A percentile compares a stretch with the other conserved stretches of the same genome.
Evolutionary conservation across 1,140 invertebrate species (phyloP).

Genomic region (Spodoptera frugiperda): DNA sequence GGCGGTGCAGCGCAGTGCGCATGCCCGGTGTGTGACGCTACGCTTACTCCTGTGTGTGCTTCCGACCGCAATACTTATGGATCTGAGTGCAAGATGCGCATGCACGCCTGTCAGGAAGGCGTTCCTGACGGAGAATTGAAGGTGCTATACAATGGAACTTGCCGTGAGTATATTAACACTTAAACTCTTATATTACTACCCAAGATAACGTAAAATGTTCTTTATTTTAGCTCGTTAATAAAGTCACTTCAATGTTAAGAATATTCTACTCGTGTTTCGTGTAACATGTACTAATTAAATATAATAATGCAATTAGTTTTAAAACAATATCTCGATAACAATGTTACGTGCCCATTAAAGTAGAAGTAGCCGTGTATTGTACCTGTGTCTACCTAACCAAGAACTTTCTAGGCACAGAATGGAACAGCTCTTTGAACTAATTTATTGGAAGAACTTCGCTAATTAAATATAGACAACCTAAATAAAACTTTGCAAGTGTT

Average conservation of each 20-base stretch:
- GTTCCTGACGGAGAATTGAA: conserved; percentile 70
- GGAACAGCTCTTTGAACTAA: conserved; percentile 16
- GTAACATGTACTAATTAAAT: no score
- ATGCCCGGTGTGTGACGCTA: conserved; percentile 93
- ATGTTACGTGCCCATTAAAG: neutral
- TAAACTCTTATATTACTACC: neutral
- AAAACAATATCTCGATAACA: neutral
- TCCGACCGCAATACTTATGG: conserved; percentile 95
- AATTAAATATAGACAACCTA: conserved; percentile 38
- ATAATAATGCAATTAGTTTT: no score
- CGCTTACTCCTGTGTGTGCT: conserved; percentile 94
- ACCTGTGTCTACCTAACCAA: neutral
- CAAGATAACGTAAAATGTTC: no score
- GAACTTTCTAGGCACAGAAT: neutral
- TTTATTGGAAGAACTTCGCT: conserved; percentile 42
- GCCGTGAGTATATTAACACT: conserved; percentile 67
- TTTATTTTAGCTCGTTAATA: no score
- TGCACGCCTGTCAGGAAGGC: conserved; percentile 90
- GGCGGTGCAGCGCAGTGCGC: conserved; percentile 91
- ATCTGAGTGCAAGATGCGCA: conserved; percentile 94
- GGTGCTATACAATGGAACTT: conserved; percentile 78
- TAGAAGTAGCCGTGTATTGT: neutral
- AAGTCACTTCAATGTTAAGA: no score
- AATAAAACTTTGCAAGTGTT: conserved; percentile 29
- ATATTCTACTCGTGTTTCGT: no score